A percentile compares a stretch with the other conserved stretches of the same genome.
These are phyloP conservation scores for Jacana jacana DNA, from an alignment of 2,113 vertebrate genomes.

Conservation along the genomic window DNA sequence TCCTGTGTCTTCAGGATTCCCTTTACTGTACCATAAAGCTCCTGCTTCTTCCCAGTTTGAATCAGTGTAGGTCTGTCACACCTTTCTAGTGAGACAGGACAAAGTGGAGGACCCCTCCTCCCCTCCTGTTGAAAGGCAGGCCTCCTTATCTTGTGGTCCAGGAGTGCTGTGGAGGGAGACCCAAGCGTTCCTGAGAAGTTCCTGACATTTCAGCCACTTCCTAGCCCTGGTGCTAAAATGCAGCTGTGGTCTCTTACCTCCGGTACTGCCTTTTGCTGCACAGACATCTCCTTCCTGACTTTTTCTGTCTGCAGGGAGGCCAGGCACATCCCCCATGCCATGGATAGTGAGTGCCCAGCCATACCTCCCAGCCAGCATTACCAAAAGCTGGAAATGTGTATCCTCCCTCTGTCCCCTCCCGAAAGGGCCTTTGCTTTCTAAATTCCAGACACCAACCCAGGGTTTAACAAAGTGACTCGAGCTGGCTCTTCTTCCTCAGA, in stretches of 20 bases:
- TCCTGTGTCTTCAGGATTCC: neutral
- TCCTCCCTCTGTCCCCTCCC: neutral
- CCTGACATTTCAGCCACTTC: neutral
- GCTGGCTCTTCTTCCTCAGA: neutral
- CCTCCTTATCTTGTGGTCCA: neutral
- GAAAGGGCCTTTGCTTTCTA: neutral
- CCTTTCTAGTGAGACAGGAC: neutral
- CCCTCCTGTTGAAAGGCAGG: neutral
- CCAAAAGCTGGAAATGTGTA: neutral
- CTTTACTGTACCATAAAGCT: neutral
- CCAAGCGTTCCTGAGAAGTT: neutral
- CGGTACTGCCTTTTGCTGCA: neutral
- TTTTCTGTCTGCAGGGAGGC: neutral
- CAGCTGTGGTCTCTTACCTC: neutral
- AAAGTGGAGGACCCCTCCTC: neutral
- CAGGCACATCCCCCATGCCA: rapidly evolving
- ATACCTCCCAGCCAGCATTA: neutral
- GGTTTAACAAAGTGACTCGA: neutral
- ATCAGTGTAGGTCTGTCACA: neutral
- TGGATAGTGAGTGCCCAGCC: neutral
- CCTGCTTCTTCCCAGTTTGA: neutral
- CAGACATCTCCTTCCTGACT: neutral
- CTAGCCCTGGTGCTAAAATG: neutral
- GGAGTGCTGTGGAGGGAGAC: neutral
- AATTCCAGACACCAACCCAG: neutral